Base-by-base conservation (phyloP, 2,113 vertebrate genomes). In the Herpetotheres cachinnans region DNA sequence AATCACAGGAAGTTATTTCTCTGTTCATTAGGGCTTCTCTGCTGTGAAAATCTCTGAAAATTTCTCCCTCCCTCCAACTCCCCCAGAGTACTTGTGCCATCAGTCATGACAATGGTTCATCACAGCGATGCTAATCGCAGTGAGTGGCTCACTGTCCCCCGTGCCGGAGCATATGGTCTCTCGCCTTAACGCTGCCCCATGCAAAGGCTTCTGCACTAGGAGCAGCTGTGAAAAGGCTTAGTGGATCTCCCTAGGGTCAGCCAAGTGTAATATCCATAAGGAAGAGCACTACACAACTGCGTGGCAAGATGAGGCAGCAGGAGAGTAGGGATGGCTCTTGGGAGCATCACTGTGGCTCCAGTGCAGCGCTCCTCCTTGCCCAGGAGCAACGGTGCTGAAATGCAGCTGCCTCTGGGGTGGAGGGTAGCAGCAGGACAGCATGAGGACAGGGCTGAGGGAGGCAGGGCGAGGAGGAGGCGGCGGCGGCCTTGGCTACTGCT, bases 181-280 rank as follows among this genome's bases (percentile, higher is more conserved):
- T 73, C 36, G 83, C 91, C 73, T 62, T 17, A 9, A 32, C 1
- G 8, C 56, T 19, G 72, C 80, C 85, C 86, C 67, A 1, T 42
- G n/a, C 70, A 2, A 74, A 82, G 66, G 38, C 59, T 86, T 50
- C 92, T 52, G 92, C 77, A 2, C 0, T 1, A 6, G 66, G 16
- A 94, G 94, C 94, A 95, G 97, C 86, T 94, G 95, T 77, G 80
- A 63, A 84, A 83, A 61, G 77, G 56, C 56, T 77, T 3, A 18
- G 52, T 8, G 58, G 65, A 9, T 77, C 70, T 93, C 91, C 73
- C 87, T 54, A 73, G 88, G 80, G 62, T 17, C 83, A 71, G 36
- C 29, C 81, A 20, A 74, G 80, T 56, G 88, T 27, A 34, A 29
- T 7, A 66, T 13, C 65, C 61, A 2, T 24, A 3, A 70, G 42